Conservation (phyloP, 2,888 invertebrate species). For the Cecidostiba fungosa region DNA sequence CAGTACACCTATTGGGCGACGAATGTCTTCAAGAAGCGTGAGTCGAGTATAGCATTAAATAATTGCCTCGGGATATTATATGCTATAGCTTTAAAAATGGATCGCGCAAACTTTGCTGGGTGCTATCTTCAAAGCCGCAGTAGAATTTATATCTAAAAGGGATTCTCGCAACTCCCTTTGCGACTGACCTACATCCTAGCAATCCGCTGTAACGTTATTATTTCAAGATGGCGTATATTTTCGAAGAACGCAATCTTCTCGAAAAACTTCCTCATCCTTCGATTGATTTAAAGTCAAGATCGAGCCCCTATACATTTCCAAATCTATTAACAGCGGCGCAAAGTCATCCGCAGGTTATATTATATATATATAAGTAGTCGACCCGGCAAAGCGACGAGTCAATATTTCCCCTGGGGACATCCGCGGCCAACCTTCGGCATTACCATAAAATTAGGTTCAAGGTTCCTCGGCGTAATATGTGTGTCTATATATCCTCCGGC, state of each 20-base stretch:
- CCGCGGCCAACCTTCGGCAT: not conserved
- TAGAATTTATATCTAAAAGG: no score
- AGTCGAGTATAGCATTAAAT: not conserved
- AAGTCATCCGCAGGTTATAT: not conserved
- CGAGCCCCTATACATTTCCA: not conserved
- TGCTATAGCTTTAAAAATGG: no score
- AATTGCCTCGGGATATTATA: not conserved
- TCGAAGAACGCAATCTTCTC: no score
- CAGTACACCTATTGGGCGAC: not conserved
- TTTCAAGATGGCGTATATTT: no score
- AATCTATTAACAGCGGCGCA: not conserved
- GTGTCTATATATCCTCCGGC: not conserved
- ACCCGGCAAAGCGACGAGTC: not conserved
- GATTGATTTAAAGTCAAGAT: no score
- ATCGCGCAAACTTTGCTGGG: no score
- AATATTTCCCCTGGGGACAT: conserved; percentile 10
- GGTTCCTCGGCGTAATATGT: not conserved
- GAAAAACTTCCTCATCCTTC: no score
- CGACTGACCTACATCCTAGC: no score
- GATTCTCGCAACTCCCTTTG: no score
- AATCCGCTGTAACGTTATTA: no score
- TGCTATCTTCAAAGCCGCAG: no score
- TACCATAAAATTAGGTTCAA: conserved; percentile 37
- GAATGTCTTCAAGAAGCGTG: not conserved
- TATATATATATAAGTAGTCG: no score